phyloP scores from a whole-genome alignment of 2,888 invertebrate species.

The Zaprionus obscuricornis region DNA sequence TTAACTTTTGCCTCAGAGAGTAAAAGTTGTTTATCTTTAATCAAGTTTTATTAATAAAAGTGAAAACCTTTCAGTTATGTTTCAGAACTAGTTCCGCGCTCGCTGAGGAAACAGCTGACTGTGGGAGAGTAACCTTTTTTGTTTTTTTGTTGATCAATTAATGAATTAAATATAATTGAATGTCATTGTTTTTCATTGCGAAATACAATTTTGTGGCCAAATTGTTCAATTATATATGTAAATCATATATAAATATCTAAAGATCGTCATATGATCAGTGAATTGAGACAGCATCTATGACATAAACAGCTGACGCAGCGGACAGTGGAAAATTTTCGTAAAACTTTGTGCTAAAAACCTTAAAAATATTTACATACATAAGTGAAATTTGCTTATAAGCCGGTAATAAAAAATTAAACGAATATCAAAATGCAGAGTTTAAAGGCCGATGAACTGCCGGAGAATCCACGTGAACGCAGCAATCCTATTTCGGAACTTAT shows the following conservation, averaged over 20 bases:
- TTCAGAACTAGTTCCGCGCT: constrained; percentile 35
- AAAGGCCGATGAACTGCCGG: constrained; percentile 83
- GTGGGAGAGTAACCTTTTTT: constrained; percentile 3
- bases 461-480: constrained; percentile 85
- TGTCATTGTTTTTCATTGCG: neutral
- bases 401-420: constrained; percentile 16
- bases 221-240: neutral
- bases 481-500: constrained; percentile 86
- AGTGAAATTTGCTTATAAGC: constrained; percentile 2
- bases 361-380: constrained; percentile 1
- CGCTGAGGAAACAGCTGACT: constrained; percentile 31
- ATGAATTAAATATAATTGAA: neutral
- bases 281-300: constrained; percentile 22
- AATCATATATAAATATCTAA: constrained; percentile 1
- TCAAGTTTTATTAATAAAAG: constrained; percentile 24
- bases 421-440: constrained; percentile 77
- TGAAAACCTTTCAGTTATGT: constrained; percentile 16
- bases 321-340: constrained; percentile 29
- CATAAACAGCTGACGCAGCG: constrained; percentile 3
- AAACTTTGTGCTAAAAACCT: neutral
- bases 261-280: too few species aligned
- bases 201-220: neutral
- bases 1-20: constrained; percentile 13
- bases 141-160: neutral
- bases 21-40: constrained; percentile 30